phyloP scores from a whole-genome alignment of 2,797 vertebrate species.

The Sebastes hopkinsi region DNA sequence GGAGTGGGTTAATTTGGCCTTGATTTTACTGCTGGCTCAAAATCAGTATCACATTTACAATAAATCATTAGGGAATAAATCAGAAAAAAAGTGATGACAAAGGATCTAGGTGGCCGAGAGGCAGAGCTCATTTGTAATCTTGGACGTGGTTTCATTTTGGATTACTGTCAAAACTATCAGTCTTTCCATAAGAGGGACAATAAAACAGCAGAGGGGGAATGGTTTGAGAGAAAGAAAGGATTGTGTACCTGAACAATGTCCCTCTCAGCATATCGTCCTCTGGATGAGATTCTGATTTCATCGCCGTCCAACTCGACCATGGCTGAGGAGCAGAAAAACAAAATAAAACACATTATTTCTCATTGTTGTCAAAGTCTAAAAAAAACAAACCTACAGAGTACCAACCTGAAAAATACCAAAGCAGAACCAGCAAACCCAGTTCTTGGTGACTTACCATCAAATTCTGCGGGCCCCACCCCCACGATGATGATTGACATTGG shows the following conservation, averaged over 20 bases:
- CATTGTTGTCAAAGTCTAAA: background rate
- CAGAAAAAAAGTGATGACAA: background rate
- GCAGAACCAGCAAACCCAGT: background rate
- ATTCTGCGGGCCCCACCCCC: slow-evolving; percentile 96
- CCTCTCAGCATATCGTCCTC: slow-evolving; percentile 94
- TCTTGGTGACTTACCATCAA: slow-evolving; percentile 88
- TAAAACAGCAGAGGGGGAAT: background rate
- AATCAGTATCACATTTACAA: background rate
- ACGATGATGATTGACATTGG: slow-evolving; percentile 99
- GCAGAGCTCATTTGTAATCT: background rate
- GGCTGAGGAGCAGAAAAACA: slow-evolving; percentile 79
- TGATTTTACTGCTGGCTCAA: background rate
- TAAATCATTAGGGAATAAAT: background rate
- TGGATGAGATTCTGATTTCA: slow-evolving; percentile 94
- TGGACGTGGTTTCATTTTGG: background rate
- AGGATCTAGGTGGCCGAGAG: background rate
- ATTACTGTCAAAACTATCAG: background rate
- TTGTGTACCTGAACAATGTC: slow-evolving; percentile 95
- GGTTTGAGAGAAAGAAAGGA: background rate
- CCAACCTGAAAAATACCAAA: background rate
- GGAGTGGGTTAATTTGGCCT: background rate
- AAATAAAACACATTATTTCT: background rate
- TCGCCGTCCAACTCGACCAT: slow-evolving; percentile 98
- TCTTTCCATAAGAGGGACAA: background rate
- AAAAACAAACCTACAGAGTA: background rate